Conservation (phyloP, 2,113 vertebrate species). For the Nipponia nippon region DNA sequence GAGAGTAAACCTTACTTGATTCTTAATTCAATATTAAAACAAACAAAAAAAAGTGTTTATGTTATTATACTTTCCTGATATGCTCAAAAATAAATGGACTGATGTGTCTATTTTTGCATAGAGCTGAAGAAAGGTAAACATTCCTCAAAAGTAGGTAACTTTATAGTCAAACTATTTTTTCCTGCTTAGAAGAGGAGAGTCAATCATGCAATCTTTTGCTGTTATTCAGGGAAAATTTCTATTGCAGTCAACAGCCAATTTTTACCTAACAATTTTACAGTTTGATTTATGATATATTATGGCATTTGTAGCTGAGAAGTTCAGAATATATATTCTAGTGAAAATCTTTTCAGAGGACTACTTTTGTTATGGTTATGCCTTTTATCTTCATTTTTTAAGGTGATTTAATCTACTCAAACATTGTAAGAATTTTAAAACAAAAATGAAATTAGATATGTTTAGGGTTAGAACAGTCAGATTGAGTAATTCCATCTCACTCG, state of each 20-base stretch:
- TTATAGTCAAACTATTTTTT: neutral
- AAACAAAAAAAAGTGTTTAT: neutral
- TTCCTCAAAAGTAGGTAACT: constrained; percentile 11
- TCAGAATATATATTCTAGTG: neutral
- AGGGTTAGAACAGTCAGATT: constrained; percentile 21
- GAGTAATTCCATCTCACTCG: neutral
- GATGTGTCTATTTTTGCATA: neutral
- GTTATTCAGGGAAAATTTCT: neutral
- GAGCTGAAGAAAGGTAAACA: constrained; percentile 3
- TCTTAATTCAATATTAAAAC: neutral
- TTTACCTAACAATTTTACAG: neutral
- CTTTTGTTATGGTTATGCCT: neutral
- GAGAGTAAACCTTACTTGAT: neutral
- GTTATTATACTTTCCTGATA: neutral
- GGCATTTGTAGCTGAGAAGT: neutral
- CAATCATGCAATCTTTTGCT: neutral
- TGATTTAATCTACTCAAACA: neutral
- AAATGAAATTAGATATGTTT: constrained; percentile 7
- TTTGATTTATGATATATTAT: neutral
- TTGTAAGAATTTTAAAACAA: neutral
- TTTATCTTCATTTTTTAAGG: neutral
- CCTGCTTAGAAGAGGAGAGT: neutral
- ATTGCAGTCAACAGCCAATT: neutral
- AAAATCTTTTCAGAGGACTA: neutral
- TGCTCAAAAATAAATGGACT: neutral